Base-by-base conservation (phyloP, 2,888 invertebrate species). In the Polymixis flavicincta region DNA sequence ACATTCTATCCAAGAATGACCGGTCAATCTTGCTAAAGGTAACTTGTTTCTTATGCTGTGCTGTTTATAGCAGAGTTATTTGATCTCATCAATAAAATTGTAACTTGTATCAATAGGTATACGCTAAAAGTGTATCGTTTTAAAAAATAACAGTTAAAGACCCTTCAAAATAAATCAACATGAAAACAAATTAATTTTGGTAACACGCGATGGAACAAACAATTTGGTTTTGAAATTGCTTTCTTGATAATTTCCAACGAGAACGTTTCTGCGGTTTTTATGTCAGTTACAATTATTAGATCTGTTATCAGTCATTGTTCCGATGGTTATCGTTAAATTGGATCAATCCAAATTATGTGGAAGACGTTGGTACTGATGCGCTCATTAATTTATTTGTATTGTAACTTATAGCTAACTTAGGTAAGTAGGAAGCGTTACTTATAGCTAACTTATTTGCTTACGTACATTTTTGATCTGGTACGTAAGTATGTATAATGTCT, bases 191-290 rank as follows among this genome's bases (percentile, higher is more conserved):
- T 95, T 95, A 95, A 96, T 94, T 95, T 94, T 85, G 89, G 84
- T 82, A 93, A 90, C 96, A 96, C 96, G 96, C 96, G 94, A 96
- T 92, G 91, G 80, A 90, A 91, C 90, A 91, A 85, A 89, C 92
- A 90, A 93, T 93, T 94, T 91, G 90, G 89, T 92, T 92, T 91
- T 90, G 89, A 92, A 95, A 95, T 93, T 92, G 90, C 90, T 91
- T 91, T 92, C 92, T 90, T 91, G 90, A 92, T 93, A 92, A 93
- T 91, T 93, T 93, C 89, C 90, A 89, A 91, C 88, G 87, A 87
- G 88, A 89, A 83, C 87, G 91, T 87, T 91, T 92, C 90, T 93
- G 93, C 92, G 93, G 93, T 92, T 93, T 88, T 91, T 88, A 91
- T 89, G 91, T 90, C 91, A 89, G 90, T 91, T 91, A 91, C 89